Conservation (phyloP, 2,113 vertebrate species). For the Grus americana region DNA sequence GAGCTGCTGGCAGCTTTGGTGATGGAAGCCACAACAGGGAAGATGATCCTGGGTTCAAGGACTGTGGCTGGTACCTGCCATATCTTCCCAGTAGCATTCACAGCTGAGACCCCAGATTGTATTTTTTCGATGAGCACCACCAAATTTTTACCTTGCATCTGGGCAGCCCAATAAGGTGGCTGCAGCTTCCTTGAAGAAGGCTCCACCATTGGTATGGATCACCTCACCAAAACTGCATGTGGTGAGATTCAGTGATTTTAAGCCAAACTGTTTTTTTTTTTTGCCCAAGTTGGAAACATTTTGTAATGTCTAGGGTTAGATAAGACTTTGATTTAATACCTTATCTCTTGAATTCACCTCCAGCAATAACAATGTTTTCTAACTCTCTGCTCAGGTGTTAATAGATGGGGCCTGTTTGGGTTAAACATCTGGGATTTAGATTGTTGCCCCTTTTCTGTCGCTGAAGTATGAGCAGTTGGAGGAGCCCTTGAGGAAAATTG, state of each 20-base stretch:
- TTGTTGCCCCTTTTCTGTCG: neutral
- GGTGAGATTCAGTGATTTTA: neutral
- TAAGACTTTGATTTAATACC: slow-evolving; percentile 31
- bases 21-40: neutral
- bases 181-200: neutral
- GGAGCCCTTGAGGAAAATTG: neutral
- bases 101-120: neutral
- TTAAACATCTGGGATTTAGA: slow-evolving; percentile 22
- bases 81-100: neutral
- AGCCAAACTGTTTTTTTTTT: neutral
- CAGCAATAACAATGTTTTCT: neutral
- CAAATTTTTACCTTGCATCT: neutral
- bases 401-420: slow-evolving; percentile 13
- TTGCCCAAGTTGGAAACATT: neutral
- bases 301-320: neutral
- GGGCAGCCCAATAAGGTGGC: neutral
- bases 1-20: neutral
- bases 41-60: rapidly evolving
- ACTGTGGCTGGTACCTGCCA: rapidly evolving
- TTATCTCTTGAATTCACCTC: slow-evolving; percentile 41
- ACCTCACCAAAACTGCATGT: neutral
- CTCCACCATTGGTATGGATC: neutral
- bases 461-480: neutral
- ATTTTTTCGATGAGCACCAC: neutral
- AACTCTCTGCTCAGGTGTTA: neutral